Base-by-base conservation (phyloP, 2,888 invertebrate species). In the Busseola fusca region DNA sequence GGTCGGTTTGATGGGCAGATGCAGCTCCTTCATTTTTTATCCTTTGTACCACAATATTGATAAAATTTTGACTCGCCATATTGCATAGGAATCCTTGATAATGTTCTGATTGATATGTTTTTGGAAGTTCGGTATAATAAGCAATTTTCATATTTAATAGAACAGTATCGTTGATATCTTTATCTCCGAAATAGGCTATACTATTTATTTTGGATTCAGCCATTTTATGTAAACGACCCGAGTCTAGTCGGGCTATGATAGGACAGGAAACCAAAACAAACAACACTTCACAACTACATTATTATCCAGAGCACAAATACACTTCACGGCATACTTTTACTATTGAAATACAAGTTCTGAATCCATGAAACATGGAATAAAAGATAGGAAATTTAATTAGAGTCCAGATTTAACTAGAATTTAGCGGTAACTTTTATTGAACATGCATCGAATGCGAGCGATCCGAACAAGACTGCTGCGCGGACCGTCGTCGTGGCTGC, bases 141-240 rank as follows among this genome's bases (percentile, higher is more conserved):
- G 57, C 16, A 12, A 4, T 25, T 66, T 27, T 66, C 57, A 74
- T 63, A 14, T n/a, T 6, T 21, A 21, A 16, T 57, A 73, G 27
- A n/a, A 52, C 45, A 16, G 6, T 21, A 58, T 66, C 37, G 12
- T 34, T 50, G 25, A 66, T 37, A 52, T 73, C 74, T 21, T 25
- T 14, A 25, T 73, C 74, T 52, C 21, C 25, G 6, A 59, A 52
- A 25, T 63, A 63, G 40, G 21, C 48, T 30, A 27, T 25, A n/a
- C 3, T 45, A 25, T 52, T 66, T 66, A 58, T 58, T 45, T 60
- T 60, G 10, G 57, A 57, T 3, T 25, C 16, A 52, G 74, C 74
- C 74, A 73, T 74, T 72, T 73, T 63, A 59, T 73, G 42, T 45
- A 57, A 56, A 52, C 30, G 5, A 58, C 14, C n/a, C 21, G n/a